phyloP scores from a whole-genome alignment of 2,113 vertebrate species.

The Toxotes chatareus region DNA sequence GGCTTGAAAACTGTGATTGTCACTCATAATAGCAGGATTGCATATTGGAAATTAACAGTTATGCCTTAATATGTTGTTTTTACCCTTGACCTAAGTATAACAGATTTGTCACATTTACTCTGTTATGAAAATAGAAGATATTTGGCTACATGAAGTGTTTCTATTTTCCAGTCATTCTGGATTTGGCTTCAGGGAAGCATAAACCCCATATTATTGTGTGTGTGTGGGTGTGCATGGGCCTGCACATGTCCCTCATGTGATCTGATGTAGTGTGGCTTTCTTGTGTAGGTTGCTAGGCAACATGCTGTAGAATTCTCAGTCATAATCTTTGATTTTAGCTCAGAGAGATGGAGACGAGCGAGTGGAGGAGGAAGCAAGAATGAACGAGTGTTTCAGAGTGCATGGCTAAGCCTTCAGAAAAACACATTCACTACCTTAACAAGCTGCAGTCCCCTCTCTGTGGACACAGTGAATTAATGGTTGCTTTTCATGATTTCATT shows the following conservation, averaged over 20 bases:
- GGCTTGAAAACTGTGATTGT: constrained; percentile 22
- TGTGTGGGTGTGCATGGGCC: constrained; percentile 55
- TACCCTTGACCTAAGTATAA: constrained; percentile 2
- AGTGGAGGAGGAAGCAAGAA: constrained; percentile 54
- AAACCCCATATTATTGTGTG: constrained; percentile 48
- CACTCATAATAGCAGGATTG: neutral
- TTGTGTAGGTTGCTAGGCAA: constrained; percentile 84
- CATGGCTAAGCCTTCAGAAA: constrained; percentile 36
- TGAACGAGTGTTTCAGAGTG: constrained; percentile 55
- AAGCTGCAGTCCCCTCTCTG: constrained; percentile 12
- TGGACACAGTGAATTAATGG: constrained; percentile 14
- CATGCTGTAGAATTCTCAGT: constrained; percentile 75
- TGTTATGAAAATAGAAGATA: constrained; percentile 19
- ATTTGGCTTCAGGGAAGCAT: constrained; percentile 48
- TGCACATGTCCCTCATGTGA: constrained; percentile 70
- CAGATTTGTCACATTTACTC: neutral
- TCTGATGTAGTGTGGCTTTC: constrained; percentile 79
- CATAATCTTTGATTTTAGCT: constrained; percentile 79
- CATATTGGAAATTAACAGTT: constrained; percentile 1
- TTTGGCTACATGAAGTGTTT: constrained; percentile 27
- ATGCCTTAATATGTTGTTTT: neutral
- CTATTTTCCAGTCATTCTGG: constrained; percentile 30
- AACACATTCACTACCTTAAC: constrained; percentile 23
- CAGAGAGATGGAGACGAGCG: constrained; percentile 60
- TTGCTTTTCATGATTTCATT: constrained; percentile 2